Evolutionary conservation across 2,113 vertebrate species (phyloP), one percentile per base, ranked within the genome.

Genomic region (Aegithalos caudatus): DNA sequence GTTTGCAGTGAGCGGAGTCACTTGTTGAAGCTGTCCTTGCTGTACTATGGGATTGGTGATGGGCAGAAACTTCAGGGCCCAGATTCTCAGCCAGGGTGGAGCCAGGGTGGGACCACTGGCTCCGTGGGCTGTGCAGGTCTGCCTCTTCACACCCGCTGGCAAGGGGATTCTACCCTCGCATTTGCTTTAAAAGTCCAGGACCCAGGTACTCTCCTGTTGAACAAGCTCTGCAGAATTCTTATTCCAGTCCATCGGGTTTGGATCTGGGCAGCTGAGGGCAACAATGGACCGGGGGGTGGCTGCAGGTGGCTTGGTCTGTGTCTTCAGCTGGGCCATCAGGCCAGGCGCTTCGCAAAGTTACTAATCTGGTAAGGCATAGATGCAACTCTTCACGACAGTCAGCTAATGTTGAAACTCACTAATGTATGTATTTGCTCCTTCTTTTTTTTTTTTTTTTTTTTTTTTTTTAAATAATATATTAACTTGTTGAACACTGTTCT

Each of bases 391-490:
- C 78, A 81, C 13, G 4, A 88, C 89, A 81, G 94, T 88, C 95
- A 78, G 92, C 95, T 87, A 18, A 79, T 65, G 91, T 72, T 83
- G 88, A 95, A 96, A 97, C 90, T 96, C 95, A 96, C 95, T 96
- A 53, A 88, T 94, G 70, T 89, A 81, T 90, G 90, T 89, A 86
- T 95, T 96, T 97, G 80, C 91, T 92, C 58, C 22, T 77, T 81
- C 81, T 57, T 65, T 64, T 47, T 61, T 44, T 44, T 53, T 42
- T 33, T 62, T 57, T 66, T n/a, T n/a, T n/a, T n/a, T n/a, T n/a
- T n/a, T n/a, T n/a, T n/a, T 82, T 57, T 42, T 29, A 2, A 77
- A 91, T 94, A 91, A 94, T 94, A 82, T 94, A 88, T 95, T 83
- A 84, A 91, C 78, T 95, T 96, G 91, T 91, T 80, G 86, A 94